Base-by-base conservation (phyloP, 2,797 vertebrate species). In the Clamator glandarius region DNA sequence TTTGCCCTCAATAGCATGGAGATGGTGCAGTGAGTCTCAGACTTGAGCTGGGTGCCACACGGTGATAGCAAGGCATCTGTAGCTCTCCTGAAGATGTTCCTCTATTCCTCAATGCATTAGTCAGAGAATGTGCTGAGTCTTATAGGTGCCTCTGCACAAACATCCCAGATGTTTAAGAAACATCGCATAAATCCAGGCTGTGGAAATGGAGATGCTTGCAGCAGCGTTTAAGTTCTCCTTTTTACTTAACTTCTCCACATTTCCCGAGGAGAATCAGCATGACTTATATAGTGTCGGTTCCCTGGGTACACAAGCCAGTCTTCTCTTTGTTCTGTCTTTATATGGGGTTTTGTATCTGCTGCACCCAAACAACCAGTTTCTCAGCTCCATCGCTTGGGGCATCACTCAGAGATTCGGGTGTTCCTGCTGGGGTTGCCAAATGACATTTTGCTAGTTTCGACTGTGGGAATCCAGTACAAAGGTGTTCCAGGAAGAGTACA, bases 381-480 rank as follows among this genome's bases (percentile, higher is more conserved):
- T 68, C 84, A 82, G 69, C 84, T 61, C 18, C 1, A 8, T 75
- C 26, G 33, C 70, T 72, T 19, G 23, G 3, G 64, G 48, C 70
- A 17, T 52, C 35, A 3, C 73, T 63, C 9, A 20, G 73, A 82
- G 81, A n/a, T 35, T 51, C 10, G 42, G 29, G 28, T 84, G 51
- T 72, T 93, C 91, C 95, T 4, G 1, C 52, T 87, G 73, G 48
- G 12, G 14, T 33, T 72, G 80, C 77, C 16, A 20, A 11, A 41
- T 0, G 86, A 81, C 87, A 51, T 11, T 10, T 35, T 72, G 90
- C 94, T 76, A 82, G 85, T 93, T 85, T 94, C 63, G 39, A 28
- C n/a, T 67, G 92, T 97, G 96, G 95, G 93, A 96, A 84, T 46
- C 46, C 66, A n/a, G 84, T 82, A 44, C 88, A 76, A 89, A 61